These are phyloP conservation scores for Cygnus olor DNA, from an alignment of 2,797 vertebrate species.

Conservation along the genomic window DNA sequence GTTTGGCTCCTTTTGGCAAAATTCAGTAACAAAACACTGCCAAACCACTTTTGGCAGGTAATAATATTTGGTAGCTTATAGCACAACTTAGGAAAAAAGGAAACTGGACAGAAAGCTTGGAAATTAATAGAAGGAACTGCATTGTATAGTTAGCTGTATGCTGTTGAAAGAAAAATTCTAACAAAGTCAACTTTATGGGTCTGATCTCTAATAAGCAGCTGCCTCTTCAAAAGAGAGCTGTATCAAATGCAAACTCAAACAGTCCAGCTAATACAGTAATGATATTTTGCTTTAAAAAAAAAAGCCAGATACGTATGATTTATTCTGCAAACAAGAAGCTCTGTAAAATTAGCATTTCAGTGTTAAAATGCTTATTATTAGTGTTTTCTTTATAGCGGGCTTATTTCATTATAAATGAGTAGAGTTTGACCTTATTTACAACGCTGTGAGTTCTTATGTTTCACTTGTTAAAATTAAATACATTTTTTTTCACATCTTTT, in stretches of 20 bases:
- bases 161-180: not conserved
- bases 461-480: not conserved
- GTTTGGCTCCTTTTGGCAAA: constrained; percentile 66
- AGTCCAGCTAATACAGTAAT: not conserved
- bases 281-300: not conserved
- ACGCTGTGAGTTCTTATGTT: not conserved
- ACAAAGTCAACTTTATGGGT: not conserved
- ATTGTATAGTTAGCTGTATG: not conserved
- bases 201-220: not conserved
- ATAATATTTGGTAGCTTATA: constrained; percentile 50
- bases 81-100: not conserved
- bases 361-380: not conserved
- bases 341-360: not conserved
- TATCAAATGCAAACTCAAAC: constrained; percentile 1
- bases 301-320: not conserved
- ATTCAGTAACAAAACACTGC: constrained; percentile 63
- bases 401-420: not conserved
- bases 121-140: constrained; percentile 32
- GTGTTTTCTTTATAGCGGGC: not conserved
- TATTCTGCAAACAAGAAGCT: not conserved
- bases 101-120: constrained; percentile 8
- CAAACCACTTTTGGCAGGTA: constrained; percentile 58
- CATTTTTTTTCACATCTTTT: not conserved
- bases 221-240: not conserved
- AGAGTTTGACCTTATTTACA: not conserved